phyloP scores from a whole-genome alignment of 1,140 invertebrate species.

The Drosophila azteca region DNA sequence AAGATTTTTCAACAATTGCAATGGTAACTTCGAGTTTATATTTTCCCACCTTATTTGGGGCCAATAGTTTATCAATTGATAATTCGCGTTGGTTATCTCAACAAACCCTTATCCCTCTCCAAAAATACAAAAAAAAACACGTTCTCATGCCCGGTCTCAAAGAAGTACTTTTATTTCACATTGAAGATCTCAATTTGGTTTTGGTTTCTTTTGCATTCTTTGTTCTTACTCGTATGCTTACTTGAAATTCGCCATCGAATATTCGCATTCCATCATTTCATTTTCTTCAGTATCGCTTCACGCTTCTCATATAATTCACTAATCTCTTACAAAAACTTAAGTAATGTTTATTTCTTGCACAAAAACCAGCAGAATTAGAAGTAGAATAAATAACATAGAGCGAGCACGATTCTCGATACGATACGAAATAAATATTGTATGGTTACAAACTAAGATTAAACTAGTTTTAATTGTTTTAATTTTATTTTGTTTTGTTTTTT shows the following conservation, averaged over 20 bases:
- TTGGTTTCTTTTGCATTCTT: conserved; percentile 44
- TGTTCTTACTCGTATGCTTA: conserved; percentile 58
- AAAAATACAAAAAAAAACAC: background rate
- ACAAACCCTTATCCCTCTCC: too few relatives aligned
- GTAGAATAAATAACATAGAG: conserved; percentile 25
- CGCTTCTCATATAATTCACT: conserved; percentile 64
- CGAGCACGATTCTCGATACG: conserved; percentile 26
- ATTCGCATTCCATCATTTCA: conserved; percentile 14
- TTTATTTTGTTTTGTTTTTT: conserved; percentile 14
- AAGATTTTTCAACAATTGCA: too few relatives aligned
- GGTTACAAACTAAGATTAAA: conserved; percentile 65
- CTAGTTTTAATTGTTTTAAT: conserved; percentile 30
- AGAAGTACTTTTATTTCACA: conserved; percentile 81
- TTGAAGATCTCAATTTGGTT: conserved; percentile 72
- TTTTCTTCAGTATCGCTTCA: conserved; percentile 21
- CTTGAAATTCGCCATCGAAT: conserved; percentile 48
- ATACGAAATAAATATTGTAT: conserved; percentile 25
- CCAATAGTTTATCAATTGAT: too few relatives aligned
- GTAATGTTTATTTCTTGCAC: conserved; percentile 54
- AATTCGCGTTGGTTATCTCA: too few relatives aligned
- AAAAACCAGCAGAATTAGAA: conserved; percentile 24
- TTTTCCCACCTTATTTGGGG: too few relatives aligned
- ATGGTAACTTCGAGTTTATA: too few relatives aligned
- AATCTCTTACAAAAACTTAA: conserved; percentile 79
- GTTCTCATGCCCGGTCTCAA: conserved; percentile 45